Evolutionary conservation across 2,888 invertebrate species (phyloP).

Genomic region (Nowickia ferox): DNA sequence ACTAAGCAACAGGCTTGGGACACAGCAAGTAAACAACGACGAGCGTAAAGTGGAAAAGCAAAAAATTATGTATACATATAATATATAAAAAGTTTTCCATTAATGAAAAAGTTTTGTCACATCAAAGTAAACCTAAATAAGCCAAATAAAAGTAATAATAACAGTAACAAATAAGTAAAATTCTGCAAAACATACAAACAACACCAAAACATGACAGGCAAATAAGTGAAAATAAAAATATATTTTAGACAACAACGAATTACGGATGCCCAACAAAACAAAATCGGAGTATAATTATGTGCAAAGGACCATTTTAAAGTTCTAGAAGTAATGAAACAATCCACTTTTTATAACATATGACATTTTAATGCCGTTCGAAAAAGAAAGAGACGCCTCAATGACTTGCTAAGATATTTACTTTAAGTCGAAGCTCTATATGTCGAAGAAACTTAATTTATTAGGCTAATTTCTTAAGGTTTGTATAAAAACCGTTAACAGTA

Average conservation of each 20-base stretch:
- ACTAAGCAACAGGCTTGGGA: constrained; percentile 58
- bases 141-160: constrained; percentile 66
- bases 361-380: too few relatives aligned
- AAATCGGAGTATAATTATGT: too few relatives aligned
- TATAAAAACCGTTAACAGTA: too few relatives aligned
- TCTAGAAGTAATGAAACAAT: too few relatives aligned
- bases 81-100: constrained; percentile 64
- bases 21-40: constrained; percentile 3
- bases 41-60: background rate
- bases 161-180: constrained; percentile 54
- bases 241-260: background rate
- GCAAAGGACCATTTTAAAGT: too few relatives aligned
- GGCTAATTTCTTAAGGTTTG: too few relatives aligned
- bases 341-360: too few relatives aligned
- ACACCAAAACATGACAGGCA: constrained; percentile 30
- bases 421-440: too few relatives aligned
- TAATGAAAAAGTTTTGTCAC: constrained; percentile 72
- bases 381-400: too few relatives aligned
- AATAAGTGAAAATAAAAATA: background rate
- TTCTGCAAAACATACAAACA: constrained; percentile 53
- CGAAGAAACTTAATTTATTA: too few relatives aligned
- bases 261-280: background rate
- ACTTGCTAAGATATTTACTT: too few relatives aligned
- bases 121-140: constrained; percentile 71
- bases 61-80: constrained; percentile 6